These are phyloP conservation scores for Polymixis lichenea DNA, from an alignment of 2,888 invertebrate genomes.

Conservation along the genomic window DNA sequence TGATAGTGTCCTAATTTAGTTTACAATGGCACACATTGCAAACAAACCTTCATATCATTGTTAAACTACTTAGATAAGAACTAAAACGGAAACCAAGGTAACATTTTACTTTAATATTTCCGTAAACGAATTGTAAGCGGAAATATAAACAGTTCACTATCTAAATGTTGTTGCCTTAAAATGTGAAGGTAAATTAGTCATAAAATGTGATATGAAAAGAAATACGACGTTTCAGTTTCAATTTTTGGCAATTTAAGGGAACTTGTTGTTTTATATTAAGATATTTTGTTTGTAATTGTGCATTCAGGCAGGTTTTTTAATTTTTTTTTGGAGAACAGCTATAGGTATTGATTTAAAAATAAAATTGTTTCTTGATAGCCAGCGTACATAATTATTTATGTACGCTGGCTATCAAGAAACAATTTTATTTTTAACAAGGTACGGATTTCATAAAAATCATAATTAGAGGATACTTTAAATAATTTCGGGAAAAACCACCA, in stretches of 20 bases:
- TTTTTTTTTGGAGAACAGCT: neutral
- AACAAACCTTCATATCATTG: slow-evolving; percentile 30
- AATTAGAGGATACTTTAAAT: neutral
- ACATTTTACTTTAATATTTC: slow-evolving; percentile 51
- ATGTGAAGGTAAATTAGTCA: slow-evolving; percentile 47
- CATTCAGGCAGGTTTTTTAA: neutral
- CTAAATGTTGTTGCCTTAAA: slow-evolving; percentile 22
- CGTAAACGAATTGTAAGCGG: slow-evolving; percentile 50
- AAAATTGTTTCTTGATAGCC: neutral
- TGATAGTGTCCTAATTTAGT: neutral
- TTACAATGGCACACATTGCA: slow-evolving; percentile 9
- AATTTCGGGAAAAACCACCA: too few species aligned
- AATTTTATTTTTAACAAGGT: neutral
- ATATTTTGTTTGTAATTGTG: too few species aligned
- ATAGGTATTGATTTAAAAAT: neutral
- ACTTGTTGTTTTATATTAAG: too few species aligned
- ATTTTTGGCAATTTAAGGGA: neutral
- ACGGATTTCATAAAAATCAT: neutral
- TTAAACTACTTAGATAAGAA: slow-evolving; percentile 38
- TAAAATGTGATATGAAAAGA: slow-evolving; percentile 29
- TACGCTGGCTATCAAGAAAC: too few species aligned
- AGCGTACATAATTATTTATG: neutral
- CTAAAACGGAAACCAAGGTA: slow-evolving; percentile 36
- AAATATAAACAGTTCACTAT: slow-evolving; percentile 52
- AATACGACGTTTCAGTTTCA: neutral